phyloP scores from a whole-genome alignment of 2,797 vertebrate genomes.

The Crenuchus spilurus region DNA sequence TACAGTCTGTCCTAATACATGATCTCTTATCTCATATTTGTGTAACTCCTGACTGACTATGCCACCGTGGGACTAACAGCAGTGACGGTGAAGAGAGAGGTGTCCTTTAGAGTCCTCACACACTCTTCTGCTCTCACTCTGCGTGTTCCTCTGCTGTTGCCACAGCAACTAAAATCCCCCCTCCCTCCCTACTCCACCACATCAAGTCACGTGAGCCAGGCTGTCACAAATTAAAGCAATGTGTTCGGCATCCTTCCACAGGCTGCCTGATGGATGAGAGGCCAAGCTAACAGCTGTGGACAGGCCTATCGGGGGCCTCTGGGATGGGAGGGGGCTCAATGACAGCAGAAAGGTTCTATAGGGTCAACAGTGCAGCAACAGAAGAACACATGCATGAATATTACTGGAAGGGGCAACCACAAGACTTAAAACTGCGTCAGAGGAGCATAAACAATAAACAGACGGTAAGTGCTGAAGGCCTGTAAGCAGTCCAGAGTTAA shows the following conservation, averaged over 20 bases:
- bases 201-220: constrained; percentile 29
- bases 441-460: constrained; percentile 51
- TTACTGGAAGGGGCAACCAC: constrained; percentile 37
- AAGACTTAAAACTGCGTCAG: constrained; percentile 32
- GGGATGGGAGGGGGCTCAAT: neutral
- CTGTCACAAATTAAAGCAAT: constrained; percentile 59
- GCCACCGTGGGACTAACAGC: neutral
- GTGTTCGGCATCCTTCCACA: constrained; percentile 31
- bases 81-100: constrained; percentile 4
- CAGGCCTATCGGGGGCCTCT: constrained; percentile 2
- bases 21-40: constrained; percentile 11
- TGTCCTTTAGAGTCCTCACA: constrained; percentile 4
- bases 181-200: neutral
- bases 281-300: constrained; percentile 40
- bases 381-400: neutral
- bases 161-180: constrained; percentile 46
- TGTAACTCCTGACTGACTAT: neutral
- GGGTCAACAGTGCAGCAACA: constrained; percentile 29
- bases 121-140: constrained; percentile 11
- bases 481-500: constrained; percentile 18
- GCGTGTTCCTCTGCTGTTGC: constrained; percentile 29
- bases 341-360: constrained; percentile 18
- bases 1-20: neutral
- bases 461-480: constrained; percentile 16
- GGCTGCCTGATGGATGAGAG: constrained; percentile 30